phyloP scores from a whole-genome alignment of 2,888 invertebrate genomes.

The Phlogophora meticulosa region DNA sequence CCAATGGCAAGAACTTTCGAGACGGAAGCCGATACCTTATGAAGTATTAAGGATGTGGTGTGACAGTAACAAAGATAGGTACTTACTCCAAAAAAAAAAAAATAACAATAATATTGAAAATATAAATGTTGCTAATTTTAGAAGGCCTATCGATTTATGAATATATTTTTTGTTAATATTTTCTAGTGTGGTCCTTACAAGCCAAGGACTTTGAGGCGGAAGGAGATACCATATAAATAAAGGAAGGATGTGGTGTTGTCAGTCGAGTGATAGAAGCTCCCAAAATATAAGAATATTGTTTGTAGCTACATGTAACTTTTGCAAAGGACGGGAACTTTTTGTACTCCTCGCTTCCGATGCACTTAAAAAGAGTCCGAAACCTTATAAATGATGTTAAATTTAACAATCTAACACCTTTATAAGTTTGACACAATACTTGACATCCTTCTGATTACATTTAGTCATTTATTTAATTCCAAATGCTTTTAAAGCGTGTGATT shows the following conservation, averaged over 20 bases:
- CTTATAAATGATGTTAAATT: too few relatives aligned
- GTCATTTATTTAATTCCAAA: too few relatives aligned
- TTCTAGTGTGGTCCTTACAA: constrained; percentile 75
- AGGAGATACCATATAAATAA: constrained; percentile 49
- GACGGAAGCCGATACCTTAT: constrained; percentile 69
- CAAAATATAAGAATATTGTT: constrained; percentile 38
- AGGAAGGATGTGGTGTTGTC: constrained; percentile 55
- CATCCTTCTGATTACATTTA: too few relatives aligned
- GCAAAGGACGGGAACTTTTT: constrained; percentile 3
- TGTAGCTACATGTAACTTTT: background rate
- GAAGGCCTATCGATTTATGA: too few relatives aligned
- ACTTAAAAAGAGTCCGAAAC: background rate
- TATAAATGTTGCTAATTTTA: too few relatives aligned
- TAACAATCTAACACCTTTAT: too few relatives aligned
- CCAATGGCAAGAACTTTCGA: constrained; percentile 66
- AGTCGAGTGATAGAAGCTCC: constrained; percentile 26
- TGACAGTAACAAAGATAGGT: constrained; percentile 9
- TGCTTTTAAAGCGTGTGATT: too few relatives aligned
- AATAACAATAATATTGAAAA: too few relatives aligned
- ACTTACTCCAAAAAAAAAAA: constrained; percentile 11
- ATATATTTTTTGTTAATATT: background rate
- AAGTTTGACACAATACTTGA: too few relatives aligned
- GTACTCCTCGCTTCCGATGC: background rate
- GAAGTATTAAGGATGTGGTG: constrained; percentile 81
- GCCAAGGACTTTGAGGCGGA: constrained; percentile 47